Conservation (phyloP, 2,113 vertebrate genomes). For the Coregonus clupeaformis region DNA sequence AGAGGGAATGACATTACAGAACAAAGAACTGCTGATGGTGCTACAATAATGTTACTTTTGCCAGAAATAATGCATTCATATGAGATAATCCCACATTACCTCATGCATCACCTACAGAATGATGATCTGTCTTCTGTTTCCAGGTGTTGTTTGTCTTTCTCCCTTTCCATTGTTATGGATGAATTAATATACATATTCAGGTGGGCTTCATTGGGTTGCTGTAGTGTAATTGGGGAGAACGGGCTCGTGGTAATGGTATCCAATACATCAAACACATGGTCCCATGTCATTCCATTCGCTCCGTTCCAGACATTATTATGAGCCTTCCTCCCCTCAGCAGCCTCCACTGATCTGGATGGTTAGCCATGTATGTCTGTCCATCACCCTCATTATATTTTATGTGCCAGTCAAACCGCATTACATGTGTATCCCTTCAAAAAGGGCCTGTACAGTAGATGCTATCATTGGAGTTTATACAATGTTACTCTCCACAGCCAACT, state of each 20-base stretch:
- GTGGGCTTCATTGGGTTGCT: not conserved
- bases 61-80: not conserved
- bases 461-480: too few species aligned
- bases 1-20: not conserved
- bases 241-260: too few species aligned
- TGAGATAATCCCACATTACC: not conserved
- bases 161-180: not conserved
- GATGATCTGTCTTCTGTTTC: not conserved
- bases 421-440: not conserved
- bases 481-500: too few species aligned
- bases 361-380: conserved; percentile 17
- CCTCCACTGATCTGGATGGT: not conserved
- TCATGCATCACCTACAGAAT: not conserved
- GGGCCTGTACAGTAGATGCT: too few species aligned
- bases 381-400: conserved; percentile 7
- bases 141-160: not conserved
- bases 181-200: not conserved
- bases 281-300: too few species aligned
- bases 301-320: too few species aligned
- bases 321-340: too few species aligned
- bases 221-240: not conserved
- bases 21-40: not conserved
- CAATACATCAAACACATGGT: too few species aligned
- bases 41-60: not conserved
- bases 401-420: not conserved